Base-by-base conservation (phyloP, 2,797 vertebrate species). In the Oryzias sinensis region DNA sequence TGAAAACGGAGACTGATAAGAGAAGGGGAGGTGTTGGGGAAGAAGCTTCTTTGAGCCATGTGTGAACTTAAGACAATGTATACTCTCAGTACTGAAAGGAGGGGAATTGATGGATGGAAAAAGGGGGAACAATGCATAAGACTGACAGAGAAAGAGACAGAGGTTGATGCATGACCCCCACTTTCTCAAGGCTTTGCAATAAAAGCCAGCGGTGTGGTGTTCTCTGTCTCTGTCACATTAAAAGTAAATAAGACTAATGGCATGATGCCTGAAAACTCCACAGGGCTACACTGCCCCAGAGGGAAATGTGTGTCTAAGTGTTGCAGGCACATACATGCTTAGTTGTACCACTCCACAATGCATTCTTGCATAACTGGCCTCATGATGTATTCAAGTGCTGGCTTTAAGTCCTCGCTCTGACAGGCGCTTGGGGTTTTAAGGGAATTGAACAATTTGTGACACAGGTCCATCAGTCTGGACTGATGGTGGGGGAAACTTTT, bases 161-260 rank as follows among this genome's bases (percentile, higher is more conserved):
- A 53, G 43, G 62, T 54, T 85, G 86, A 88, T 84, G 79, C 74
- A 83, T 77, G 76, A 78, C 74, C 78, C 68, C 56, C 74, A 74
- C 84, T 89, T 77, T 86, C 77, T 86, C 72, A 86, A 88, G 88
- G 77, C 85, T 81, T 73, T 84, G 78, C 86, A 86, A 87, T 86
- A 88, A 87, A 87, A 81, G 89, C 74, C 75, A 79, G 76, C 67
- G 62, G 79, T 75, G 81, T 68, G 75, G 64, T 76, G 81, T 73
- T 85, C 80, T 90, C 74, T 70, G 80, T 88, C 87, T 89, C 77
- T 89, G 88, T 87, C 87, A 87, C 85, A 90, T 87, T 91, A 88
- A 84, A 86, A 86, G 84, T 84, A 84, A 89, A 88, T 85, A 88
- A 90, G 89, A 90, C 83, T 87, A 87, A 91, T 88, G 77, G 82